Evolutionary conservation across 1,140 invertebrate species (phyloP), one percentile per base, ranked within the genome.

Genomic region (Dinothrombium tinctorium): DNA sequence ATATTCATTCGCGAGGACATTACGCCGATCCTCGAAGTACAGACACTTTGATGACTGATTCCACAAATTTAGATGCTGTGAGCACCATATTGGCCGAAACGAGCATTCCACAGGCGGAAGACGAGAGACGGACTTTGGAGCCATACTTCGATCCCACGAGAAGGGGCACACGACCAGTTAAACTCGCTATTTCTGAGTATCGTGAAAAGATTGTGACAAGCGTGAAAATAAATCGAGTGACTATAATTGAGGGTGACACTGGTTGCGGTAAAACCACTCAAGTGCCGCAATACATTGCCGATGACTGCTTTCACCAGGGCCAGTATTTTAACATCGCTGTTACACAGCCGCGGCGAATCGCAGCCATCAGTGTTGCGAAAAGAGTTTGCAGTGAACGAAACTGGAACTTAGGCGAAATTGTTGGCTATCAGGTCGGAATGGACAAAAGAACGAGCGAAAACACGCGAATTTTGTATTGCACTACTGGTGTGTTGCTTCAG

Each of bases 251-350:
- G 33, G 86, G 86, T 39, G 84, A 84, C 45, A 94, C 86, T 1
- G 87, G 87, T n/a, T 90, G 82, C 53, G 87, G 87, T 48, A 72
- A 73, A 59, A 70, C 69, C 6, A 72, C 70, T 23, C 69, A 71
- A 55, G 65, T 68, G 31, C 89, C 83, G 43, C 90, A 98, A 53
- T 95, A 84, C 55, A 89, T 99, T 50, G 56, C 98, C 35, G 89
- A 96, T 12, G 19, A 50, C 24, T 39, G 39, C 69, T 24, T 17
- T n/a, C 70, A 64, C 9, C 51, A 52, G 2, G 63, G 62, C 15
- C 56, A 58, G 37, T 60, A 66, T 19, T 82, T 79, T 53, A 76
- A 81, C 50, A 82, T 89, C 43, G 61, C 84, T 46, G 79, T 84
- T 2, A 87, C 81, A 0, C 80, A 87, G 52, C 83, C 83, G 3